A percentile compares a stretch with the other conserved stretches of the same genome.
Conservation (phyloP, 2,888 invertebrate genomes). For the Mamestra brassicae region DNA sequence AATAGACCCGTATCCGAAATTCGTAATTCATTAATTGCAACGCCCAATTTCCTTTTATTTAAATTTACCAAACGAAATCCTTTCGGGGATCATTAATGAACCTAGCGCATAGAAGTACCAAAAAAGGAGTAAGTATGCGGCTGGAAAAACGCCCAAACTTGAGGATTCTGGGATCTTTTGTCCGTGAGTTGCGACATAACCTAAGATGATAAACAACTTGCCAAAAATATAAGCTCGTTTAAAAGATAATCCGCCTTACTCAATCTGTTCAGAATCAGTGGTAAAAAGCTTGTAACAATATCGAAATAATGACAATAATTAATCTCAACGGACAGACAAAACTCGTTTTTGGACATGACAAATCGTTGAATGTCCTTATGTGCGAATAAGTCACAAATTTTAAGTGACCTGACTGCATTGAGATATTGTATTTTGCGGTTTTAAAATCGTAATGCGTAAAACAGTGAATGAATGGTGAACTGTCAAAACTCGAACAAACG, state of each 20-base stretch:
- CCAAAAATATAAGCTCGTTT: neutral
- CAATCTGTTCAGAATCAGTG: neutral
- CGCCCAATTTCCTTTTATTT: no score
- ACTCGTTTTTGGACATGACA: constrained; percentile 9
- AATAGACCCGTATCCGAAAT: no score
- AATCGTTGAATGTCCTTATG: neutral
- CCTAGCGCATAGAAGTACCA: neutral
- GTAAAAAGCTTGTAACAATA: constrained; percentile 15
- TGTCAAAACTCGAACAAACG: neutral
- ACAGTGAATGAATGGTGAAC: neutral
- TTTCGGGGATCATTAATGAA: neutral
- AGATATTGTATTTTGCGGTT: neutral
- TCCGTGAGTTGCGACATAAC: neutral
- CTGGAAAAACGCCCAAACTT: neutral
- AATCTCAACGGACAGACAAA: neutral
- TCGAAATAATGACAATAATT: constrained; percentile 26
- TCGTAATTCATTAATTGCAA: no score
- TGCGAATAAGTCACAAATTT: neutral
- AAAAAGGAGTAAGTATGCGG: neutral
- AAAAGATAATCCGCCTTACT: neutral
- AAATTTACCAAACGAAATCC: no score
- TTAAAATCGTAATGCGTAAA: neutral
- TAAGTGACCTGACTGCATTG: neutral
- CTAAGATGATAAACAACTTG: neutral
- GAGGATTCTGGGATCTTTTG: neutral